Evolutionary conservation across 2,888 invertebrate genomes (phyloP).

Genomic region (Eustalomyia histrio): DNA sequence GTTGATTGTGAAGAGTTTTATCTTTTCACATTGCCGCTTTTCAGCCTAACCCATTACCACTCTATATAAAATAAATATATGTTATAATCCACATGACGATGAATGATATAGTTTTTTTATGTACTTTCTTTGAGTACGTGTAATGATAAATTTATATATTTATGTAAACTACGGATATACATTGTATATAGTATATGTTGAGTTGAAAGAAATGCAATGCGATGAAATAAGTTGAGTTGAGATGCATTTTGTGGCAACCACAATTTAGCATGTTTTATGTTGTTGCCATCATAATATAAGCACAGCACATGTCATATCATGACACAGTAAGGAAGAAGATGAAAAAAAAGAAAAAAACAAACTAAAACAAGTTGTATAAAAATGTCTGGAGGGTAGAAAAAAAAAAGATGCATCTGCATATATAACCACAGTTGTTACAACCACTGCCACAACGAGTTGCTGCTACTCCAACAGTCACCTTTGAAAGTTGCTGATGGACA

Average conservation of each 20-base stretch:
- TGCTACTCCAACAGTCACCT: not conserved
- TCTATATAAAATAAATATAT: too few relatives aligned
- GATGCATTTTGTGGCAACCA: constrained; percentile 45
- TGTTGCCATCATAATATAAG: constrained; percentile 22
- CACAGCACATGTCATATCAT: constrained; percentile 40
- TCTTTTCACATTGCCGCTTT: too few relatives aligned
- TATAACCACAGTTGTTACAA: not conserved
- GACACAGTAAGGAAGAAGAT: constrained; percentile 14
- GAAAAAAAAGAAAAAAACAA: constrained; percentile 3
- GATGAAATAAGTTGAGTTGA: constrained; percentile 8
- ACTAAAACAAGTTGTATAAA: not conserved
- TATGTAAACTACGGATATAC: too few relatives aligned
- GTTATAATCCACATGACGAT: constrained; percentile 42
- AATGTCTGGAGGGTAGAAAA: constrained; percentile 36
- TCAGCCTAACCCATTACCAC: too few relatives aligned
- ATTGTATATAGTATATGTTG: constrained; percentile 14
- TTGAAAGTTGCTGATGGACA: constrained; percentile 36
- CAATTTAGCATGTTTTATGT: constrained; percentile 41
- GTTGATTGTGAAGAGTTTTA: too few relatives aligned
- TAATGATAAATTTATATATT: constrained; percentile 21
- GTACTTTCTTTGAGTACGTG: constrained; percentile 25
- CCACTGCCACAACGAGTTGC: not conserved
- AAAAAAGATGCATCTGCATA: constrained; percentile 10
- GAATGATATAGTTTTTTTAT: constrained; percentile 54
- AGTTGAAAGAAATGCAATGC: constrained; percentile 13